Conservation (phyloP, 2,113 vertebrate species). For the Chinchilla lanigera region DNA sequence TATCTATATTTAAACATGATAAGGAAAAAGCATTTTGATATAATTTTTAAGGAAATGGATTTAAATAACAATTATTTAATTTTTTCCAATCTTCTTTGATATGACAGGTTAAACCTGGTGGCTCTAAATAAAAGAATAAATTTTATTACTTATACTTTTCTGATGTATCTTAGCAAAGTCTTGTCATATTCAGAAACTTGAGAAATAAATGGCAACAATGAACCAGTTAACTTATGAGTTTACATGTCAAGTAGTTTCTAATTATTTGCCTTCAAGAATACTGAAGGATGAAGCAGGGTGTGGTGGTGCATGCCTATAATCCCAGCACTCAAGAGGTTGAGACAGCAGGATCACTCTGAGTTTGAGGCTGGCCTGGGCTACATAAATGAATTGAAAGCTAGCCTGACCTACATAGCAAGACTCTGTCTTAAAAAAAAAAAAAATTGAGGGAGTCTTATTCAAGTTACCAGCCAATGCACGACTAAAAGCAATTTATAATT, state of each 20-base stretch:
- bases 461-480: not conserved
- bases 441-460: not conserved
- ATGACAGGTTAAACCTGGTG: not conserved
- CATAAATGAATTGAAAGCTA: not conserved
- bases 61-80: not conserved
- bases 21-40: not conserved
- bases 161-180: not conserved
- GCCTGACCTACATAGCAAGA: not conserved
- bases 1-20: not conserved
- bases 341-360: not conserved
- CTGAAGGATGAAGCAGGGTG: not conserved
- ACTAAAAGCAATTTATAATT: conserved; percentile 1
- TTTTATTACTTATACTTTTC: not conserved
- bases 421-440: no score
- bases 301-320: not conserved
- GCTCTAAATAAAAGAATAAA: conserved; percentile 28
- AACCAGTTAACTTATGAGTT: not conserved
- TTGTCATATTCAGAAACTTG: not conserved
- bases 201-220: not conserved
- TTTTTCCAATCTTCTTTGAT: not conserved
- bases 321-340: not conserved
- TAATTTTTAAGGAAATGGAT: not conserved
- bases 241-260: not conserved
- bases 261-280: not conserved
- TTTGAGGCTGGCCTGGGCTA: not conserved